Evolutionary conservation across 1,140 invertebrate species (phyloP), one percentile per base, ranked within the genome.

Genomic region (Eurosta solidaginis): DNA sequence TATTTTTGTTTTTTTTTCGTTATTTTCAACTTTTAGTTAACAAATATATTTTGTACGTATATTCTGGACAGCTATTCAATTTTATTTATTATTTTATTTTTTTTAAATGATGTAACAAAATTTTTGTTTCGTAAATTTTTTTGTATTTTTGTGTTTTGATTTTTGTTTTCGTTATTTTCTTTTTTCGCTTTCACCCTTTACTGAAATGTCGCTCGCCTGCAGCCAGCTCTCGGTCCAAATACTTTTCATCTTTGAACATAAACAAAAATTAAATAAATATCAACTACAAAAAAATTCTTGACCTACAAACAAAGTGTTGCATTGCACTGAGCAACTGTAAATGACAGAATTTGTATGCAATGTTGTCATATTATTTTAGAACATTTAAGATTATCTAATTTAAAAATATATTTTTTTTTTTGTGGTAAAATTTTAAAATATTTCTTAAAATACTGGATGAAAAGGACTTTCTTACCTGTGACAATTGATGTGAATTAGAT

Each of bases 241-340:
- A n/a, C 14, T 33, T 63, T 12, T 63, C 36, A 63, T 36, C 20
- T 33, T 7, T 12, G 5, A 59, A n/a, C 54, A 59, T 33, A 7
- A 59, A 36, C 54, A 36, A 68, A 42, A 68, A 68, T 20, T n/a
- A 9, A 29, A 25, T 20, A 40, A 20, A 9, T 52, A 68, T 9
- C n/a, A 63, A 63, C 59, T 40, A 42, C 33, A 20, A 40, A 3
- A 27, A 68, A 36, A n/a, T 42, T 29, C 59, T 68, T 68, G 59
- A 68, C 59, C 59, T 22, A 68, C 29, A 68, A 68, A 68, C 59
- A 68, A 29, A 42, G 33, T 20, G 59, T 68, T 68, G 59, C 59
- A 68, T 68, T n/a, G n/a, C n/a, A 17, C 9, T 68, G 59, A 68
- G 59, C 40, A 40, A 33, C 59, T 68, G 33, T n/a, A 40, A 68